These are phyloP conservation scores for Equus przewalskii DNA, from an alignment of 2,113 vertebrate genomes.

Conservation along the genomic window DNA sequence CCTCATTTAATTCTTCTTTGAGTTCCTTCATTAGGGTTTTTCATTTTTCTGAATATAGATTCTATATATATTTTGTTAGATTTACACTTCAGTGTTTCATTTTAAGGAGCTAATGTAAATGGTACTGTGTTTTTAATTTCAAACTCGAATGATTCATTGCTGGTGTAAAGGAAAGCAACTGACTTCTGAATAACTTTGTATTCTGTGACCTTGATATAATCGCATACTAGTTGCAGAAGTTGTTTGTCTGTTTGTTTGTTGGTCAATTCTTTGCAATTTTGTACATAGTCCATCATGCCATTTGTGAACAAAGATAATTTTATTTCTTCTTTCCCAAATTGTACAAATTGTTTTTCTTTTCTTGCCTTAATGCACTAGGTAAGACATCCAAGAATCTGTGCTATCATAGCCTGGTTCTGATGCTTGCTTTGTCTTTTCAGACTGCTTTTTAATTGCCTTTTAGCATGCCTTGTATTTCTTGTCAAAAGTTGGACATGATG, in stretches of 20 bases:
- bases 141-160: neutral
- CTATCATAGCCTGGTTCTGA: no score
- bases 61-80: neutral
- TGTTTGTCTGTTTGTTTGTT: neutral
- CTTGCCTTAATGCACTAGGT: neutral
- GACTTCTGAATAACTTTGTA: neutral
- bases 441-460: no score
- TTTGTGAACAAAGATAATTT: neutral
- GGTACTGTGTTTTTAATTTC: neutral
- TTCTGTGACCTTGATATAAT: neutral
- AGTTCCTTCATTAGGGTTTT: neutral
- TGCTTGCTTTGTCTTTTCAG: no score
- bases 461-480: no score
- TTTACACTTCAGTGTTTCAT: neutral
- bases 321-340: neutral
- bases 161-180: neutral
- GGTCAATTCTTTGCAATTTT: neutral
- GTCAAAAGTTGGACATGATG: no score
- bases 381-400: neutral
- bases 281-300: neutral
- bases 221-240: neutral
- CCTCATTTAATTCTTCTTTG: neutral
- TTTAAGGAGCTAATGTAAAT: neutral
- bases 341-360: neutral
- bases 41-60: neutral